Evolutionary conservation across 2,113 vertebrate species (phyloP).

Genomic region (Eubucco bourcierii): DNA sequence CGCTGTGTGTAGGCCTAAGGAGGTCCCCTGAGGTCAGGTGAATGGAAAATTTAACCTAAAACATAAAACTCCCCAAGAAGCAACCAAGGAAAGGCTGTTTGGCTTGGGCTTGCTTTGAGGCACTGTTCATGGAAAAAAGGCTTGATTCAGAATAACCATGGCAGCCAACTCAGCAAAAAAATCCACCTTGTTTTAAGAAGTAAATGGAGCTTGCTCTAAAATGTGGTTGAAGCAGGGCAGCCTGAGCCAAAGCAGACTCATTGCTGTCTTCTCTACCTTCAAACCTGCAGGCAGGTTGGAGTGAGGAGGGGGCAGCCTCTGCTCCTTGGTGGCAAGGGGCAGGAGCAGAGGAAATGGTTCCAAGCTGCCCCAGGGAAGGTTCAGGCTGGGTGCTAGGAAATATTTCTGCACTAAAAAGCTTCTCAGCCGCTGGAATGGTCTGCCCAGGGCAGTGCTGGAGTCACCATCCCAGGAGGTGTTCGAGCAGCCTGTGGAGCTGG

Average conservation of each 20-base stretch:
- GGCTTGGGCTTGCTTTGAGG: neutral
- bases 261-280: neutral
- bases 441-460: too few species aligned
- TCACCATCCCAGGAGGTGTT: too few species aligned
- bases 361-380: too few species aligned
- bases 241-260: neutral
- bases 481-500: too few species aligned
- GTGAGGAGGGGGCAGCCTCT: too few species aligned
- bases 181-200: neutral
- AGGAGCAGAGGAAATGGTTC: too few species aligned
- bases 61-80: neutral
- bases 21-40: slow-evolving; percentile 43
- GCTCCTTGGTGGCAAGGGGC: too few species aligned
- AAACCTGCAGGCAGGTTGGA: too few species aligned
- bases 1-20: neutral
- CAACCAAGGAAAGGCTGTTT: neutral
- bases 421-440: too few species aligned
- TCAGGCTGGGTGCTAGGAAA: too few species aligned
- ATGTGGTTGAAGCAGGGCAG: neutral
- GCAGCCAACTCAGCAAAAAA: neutral
- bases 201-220: neutral
- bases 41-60: slow-evolving; percentile 11
- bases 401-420: too few species aligned
- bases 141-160: neutral
- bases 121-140: neutral